Conservation (phyloP, 2,888 invertebrate species). For the Lasioglossum villosulum region DNA sequence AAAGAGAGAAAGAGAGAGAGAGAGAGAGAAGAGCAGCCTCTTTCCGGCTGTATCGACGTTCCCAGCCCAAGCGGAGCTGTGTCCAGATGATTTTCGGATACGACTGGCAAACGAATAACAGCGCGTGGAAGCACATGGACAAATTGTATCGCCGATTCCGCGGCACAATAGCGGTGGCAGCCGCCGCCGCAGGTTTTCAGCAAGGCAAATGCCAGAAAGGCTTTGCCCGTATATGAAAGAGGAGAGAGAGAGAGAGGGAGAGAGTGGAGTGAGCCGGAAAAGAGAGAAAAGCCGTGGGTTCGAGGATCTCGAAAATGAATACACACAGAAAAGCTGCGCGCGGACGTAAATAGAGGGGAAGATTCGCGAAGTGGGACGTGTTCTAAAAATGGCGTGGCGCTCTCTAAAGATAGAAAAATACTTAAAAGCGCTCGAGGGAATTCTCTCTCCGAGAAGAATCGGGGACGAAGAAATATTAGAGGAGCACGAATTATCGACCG, state of each 20-base stretch:
- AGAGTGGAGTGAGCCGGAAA: not conserved
- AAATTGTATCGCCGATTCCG: conserved; percentile 19
- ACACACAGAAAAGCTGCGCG: conserved; percentile 15
- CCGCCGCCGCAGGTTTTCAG: not conserved
- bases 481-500: conserved; percentile 23
- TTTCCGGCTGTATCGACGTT: not conserved
- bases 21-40: not conserved
- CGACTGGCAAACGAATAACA: conserved; percentile 10
- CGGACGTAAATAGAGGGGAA: conserved; percentile 16
- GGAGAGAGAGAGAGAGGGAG: not conserved
- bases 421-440: conserved; percentile 44
- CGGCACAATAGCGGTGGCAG: not conserved
- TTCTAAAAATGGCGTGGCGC: conserved; percentile 37
- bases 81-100: not conserved
- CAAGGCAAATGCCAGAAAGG: not conserved
- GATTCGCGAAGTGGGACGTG: conserved; percentile 38
- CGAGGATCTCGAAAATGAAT: conserved; percentile 14
- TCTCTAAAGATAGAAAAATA: conserved; percentile 48
- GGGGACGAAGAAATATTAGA: conserved; percentile 15
- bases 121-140: not conserved
- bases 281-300: not conserved
- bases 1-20: not conserved
- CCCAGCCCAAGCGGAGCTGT: no score
- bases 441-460: conserved; percentile 23
- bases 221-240: not conserved